Evolutionary conservation across 2,888 invertebrate species (phyloP).

Genomic region (Callinectes sapidus): DNA sequence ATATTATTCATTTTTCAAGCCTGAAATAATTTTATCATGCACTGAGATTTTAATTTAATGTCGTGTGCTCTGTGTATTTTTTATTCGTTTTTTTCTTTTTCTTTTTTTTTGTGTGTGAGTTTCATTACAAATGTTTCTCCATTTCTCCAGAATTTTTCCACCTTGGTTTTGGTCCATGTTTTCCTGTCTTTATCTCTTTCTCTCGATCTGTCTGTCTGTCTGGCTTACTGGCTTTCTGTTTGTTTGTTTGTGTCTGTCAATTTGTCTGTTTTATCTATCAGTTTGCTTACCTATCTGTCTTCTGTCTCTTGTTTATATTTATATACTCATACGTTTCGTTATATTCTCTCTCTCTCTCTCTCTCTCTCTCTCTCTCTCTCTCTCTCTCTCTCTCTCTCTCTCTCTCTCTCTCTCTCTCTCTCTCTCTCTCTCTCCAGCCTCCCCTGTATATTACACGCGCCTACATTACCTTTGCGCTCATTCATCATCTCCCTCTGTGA

Average conservation of each 20-base stretch:
- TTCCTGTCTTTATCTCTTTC: background rate
- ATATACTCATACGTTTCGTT: conserved; percentile 31
- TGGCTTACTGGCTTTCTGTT: background rate
- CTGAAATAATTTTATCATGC: conserved; percentile 18
- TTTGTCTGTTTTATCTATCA: background rate
- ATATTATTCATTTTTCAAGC: background rate
- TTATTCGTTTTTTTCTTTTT: background rate
- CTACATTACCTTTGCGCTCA: conserved; percentile 56
- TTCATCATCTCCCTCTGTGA: conserved; percentile 62
- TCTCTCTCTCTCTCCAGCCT: conserved; percentile 42
- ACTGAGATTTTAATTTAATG: background rate
- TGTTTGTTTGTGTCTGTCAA: too few species aligned
- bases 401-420: conserved; percentile 48
- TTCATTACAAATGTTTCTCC: background rate
- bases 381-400: conserved; percentile 35
- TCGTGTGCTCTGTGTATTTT: background rate
- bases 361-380: conserved; percentile 40
- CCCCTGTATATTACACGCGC: conserved; percentile 56
- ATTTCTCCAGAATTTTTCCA: background rate
- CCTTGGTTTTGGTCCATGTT: background rate
- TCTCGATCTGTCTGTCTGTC: background rate
- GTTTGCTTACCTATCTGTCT: background rate
- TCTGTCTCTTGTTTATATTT: background rate
- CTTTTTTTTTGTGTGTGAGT: background rate
- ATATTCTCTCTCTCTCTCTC: conserved; percentile 35